Conservation (phyloP, 2,888 invertebrate genomes). For the Drosophila limbata region DNA sequence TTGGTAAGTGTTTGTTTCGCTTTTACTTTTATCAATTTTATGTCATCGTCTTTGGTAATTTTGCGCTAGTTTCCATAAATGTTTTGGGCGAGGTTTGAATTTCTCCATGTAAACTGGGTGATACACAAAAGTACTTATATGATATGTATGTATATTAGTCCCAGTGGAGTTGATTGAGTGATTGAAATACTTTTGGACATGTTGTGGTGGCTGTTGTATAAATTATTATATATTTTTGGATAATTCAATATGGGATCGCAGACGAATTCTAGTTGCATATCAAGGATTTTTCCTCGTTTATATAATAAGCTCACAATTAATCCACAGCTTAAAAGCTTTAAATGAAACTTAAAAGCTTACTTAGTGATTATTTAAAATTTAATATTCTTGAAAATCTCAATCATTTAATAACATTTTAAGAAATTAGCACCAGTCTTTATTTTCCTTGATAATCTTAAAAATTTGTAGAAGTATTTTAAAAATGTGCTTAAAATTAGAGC, state of each 20-base stretch:
- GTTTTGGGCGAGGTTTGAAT: slow-evolving; percentile 23
- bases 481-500: no score
- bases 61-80: slow-evolving; percentile 6
- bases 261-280: background rate
- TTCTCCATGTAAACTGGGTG: slow-evolving; percentile 34
- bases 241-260: background rate
- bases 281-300: background rate
- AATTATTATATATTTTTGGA: slow-evolving; percentile 11
- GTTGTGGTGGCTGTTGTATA: background rate
- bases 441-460: no score
- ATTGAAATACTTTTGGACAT: slow-evolving; percentile 28
- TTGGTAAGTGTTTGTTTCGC: slow-evolving; percentile 14
- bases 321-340: no score
- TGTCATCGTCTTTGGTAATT: slow-evolving; percentile 21
- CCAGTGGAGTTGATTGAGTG: slow-evolving; percentile 29
- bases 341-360: no score
- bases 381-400: no score
- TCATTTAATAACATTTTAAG: no score
- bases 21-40: background rate
- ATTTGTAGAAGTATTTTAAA: no score
- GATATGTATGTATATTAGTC: slow-evolving; percentile 21
- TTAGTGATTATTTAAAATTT: no score
- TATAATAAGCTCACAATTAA: no score
- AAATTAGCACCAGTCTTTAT: no score
- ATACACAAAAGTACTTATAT: background rate